A percentile compares a stretch with the other conserved stretches of the same genome.
Conservation (phyloP, 2,113 vertebrate genomes). For the Rhizomys pruinosus region DNA sequence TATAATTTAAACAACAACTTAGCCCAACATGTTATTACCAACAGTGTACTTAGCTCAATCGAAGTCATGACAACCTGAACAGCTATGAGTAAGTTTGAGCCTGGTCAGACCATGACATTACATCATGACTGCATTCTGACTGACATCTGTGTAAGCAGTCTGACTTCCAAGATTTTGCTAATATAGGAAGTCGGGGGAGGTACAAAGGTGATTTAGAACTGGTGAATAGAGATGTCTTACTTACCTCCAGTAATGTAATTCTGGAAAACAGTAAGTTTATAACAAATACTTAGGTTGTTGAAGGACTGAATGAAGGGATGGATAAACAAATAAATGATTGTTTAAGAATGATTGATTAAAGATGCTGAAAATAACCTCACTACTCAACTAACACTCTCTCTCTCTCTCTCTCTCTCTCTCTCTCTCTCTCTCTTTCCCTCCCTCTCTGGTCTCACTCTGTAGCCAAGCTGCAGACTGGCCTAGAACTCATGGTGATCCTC, state of each 20-base stretch:
- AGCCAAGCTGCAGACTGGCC: background rate
- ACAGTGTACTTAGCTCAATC: constrained; percentile 50
- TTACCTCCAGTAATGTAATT: background rate
- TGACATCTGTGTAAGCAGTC: background rate
- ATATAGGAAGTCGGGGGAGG: rapidly evolving
- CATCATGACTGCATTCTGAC: background rate
- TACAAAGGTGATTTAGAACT: background rate
- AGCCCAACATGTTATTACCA: constrained; percentile 67
- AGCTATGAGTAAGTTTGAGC: background rate
- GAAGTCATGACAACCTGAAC: constrained; percentile 21
- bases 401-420: background rate
- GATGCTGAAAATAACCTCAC: background rate
- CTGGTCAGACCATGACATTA: background rate
- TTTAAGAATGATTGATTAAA: background rate
- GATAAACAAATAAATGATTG: background rate
- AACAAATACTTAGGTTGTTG: background rate
- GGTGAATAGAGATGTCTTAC: background rate
- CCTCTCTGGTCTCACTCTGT: background rate
- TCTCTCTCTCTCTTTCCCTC: background rate
- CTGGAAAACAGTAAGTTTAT: background rate
- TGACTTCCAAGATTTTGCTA: background rate
- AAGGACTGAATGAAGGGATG: background rate
- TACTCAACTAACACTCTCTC: background rate
- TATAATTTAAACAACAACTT: constrained; percentile 37
- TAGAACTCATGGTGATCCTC: background rate